Evolutionary conservation across 2,797 vertebrate species (phyloP).

Genomic region (Argentina silus): DNA sequence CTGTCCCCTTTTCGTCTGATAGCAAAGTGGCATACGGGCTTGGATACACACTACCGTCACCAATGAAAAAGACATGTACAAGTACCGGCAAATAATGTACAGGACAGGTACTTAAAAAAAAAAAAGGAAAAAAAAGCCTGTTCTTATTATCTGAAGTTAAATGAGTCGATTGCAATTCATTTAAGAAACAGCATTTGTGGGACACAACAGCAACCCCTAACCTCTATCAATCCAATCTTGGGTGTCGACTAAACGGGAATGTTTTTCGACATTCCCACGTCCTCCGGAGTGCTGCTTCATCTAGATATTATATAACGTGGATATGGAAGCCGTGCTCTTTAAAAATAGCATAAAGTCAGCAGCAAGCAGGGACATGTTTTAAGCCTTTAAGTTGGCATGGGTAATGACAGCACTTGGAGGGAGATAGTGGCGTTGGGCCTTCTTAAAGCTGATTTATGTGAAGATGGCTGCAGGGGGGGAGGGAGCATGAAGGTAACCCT

Average conservation of each 20-base stretch:
- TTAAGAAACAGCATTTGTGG: too few species aligned
- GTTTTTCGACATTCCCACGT: background rate
- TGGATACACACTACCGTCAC: constrained; percentile 15
- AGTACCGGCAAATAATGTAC: too few species aligned
- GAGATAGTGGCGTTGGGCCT: constrained; percentile 49
- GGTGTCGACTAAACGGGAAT: background rate
- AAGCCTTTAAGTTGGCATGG: constrained; percentile 63
- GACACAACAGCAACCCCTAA: too few species aligned
- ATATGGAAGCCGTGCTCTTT: constrained; percentile 42
- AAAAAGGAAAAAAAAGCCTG: too few species aligned
- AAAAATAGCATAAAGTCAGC: constrained; percentile 61
- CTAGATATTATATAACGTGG: constrained; percentile 47
- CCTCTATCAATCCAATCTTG: too few species aligned
- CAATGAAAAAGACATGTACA: too few species aligned
- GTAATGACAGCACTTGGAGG: constrained; percentile 56
- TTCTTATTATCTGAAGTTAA: too few species aligned
- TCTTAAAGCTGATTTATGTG: constrained; percentile 72
- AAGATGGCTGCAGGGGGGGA: constrained; percentile 67
- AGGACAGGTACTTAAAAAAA: too few species aligned
- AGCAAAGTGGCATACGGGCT: constrained; percentile 52
- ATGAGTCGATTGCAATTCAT: too few species aligned
- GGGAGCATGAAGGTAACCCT: constrained; percentile 59
- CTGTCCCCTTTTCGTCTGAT: constrained; percentile 58
- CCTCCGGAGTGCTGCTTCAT: background rate
- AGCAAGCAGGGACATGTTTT: constrained; percentile 72